phyloP scores from a whole-genome alignment of 2,888 invertebrate species.

The Thumatha senex region DNA sequence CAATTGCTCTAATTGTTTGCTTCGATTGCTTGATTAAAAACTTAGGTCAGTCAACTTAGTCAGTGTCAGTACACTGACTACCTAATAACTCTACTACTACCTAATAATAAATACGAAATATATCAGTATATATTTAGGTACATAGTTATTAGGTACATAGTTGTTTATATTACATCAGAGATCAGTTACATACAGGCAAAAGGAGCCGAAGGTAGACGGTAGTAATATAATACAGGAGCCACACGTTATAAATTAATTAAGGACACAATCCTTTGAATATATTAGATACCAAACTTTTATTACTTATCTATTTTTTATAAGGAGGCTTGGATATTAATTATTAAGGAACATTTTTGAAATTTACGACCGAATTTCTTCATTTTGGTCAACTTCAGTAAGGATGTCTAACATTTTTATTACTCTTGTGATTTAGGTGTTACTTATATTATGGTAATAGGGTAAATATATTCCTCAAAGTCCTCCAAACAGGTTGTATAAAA shows the following conservation, averaged over 20 bases:
- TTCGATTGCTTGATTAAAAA: no score
- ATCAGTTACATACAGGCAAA: no score
- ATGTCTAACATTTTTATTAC: conserved; percentile 35
- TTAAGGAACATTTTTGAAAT: conserved; percentile 1
- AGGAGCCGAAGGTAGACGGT: no score
- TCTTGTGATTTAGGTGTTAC: conserved; percentile 24
- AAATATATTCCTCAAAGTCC: conserved; percentile 47
- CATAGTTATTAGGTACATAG: no score
- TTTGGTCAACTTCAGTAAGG: conserved; percentile 9
- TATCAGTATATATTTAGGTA: no score
- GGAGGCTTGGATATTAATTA: conserved; percentile 1
- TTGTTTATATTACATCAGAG: no score
- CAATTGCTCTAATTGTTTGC: no score
- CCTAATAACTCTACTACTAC: no score
- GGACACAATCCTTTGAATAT: conserved; percentile 5
- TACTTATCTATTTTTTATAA: neutral
- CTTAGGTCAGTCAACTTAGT: no score
- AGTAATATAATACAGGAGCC: neutral
- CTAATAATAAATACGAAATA: no score
- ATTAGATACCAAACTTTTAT: conserved; percentile 10
- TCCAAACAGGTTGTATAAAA: neutral
- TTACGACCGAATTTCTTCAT: conserved; percentile 9
- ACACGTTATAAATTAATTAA: conserved; percentile 3
- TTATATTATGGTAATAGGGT: conserved; percentile 49
- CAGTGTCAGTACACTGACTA: no score